Evolutionary conservation across 2,113 vertebrate genomes (phyloP).

Genomic region (Rhynchopsitta pachyrhyncha): DNA sequence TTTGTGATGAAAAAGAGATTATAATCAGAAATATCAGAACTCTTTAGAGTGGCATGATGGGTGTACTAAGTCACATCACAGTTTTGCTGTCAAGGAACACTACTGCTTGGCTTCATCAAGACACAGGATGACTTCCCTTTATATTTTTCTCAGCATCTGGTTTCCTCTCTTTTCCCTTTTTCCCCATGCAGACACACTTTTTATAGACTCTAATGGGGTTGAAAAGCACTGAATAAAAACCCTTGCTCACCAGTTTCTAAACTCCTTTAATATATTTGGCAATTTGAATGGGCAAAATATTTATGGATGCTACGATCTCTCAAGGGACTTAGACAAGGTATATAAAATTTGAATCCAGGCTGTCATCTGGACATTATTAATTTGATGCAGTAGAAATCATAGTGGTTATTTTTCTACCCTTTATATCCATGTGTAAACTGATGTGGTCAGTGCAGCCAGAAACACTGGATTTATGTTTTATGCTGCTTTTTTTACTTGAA

Average conservation of each 20-base stretch:
- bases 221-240: not conserved
- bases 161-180: not conserved
- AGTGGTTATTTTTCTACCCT: not conserved
- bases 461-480: not conserved
- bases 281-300: not conserved
- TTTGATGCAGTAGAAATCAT: not conserved
- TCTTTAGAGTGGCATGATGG: not conserved
- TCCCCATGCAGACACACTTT: not conserved
- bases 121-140: not conserved
- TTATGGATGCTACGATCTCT: not conserved
- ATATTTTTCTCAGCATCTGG: not conserved
- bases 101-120: not conserved
- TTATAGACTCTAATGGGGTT: not conserved
- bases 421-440: not conserved
- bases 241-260: not conserved
- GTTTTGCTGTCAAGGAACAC: not conserved
- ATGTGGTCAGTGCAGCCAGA: not conserved
- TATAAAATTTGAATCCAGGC: not conserved
- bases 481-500: not conserved
- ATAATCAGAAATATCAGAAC: not conserved
- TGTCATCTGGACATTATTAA: not conserved
- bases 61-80: not conserved
- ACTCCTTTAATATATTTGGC: fast-evolving
- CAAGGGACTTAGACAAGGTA: not conserved
- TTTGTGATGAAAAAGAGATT: not conserved